phyloP scores from a whole-genome alignment of 2,797 vertebrate genomes.

The Diplodus sargus region DNA sequence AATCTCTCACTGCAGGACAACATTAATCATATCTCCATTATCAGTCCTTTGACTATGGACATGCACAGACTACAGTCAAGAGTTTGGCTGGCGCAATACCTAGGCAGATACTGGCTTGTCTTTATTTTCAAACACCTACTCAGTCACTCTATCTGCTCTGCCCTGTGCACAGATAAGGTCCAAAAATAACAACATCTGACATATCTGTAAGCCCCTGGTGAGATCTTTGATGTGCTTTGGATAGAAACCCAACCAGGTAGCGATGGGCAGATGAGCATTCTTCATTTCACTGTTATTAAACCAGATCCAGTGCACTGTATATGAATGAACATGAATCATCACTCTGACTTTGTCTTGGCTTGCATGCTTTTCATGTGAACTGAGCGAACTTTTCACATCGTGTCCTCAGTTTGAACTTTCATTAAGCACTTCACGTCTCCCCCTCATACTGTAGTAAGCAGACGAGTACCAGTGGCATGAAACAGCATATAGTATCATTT shows the following conservation, averaged over 20 bases:
- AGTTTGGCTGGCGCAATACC: slow-evolving; percentile 36
- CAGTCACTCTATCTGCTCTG: slow-evolving; percentile 50
- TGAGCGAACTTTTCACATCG: slow-evolving; percentile 45
- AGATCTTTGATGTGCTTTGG: slow-evolving; percentile 43
- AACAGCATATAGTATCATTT: background rate
- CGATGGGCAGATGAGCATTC: slow-evolving; percentile 36
- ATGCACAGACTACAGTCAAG: slow-evolving; percentile 26
- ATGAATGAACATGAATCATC: slow-evolving; percentile 54
- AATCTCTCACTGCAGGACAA: background rate
- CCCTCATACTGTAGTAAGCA: slow-evolving; percentile 6
- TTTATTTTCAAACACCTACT: slow-evolving; percentile 58
- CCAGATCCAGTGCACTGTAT: slow-evolving; percentile 23
- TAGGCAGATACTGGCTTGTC: slow-evolving; percentile 46
- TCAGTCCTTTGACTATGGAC: slow-evolving; percentile 17
- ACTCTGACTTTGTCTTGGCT: slow-evolving; percentile 56
- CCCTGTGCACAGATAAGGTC: slow-evolving; percentile 43
- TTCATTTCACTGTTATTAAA: slow-evolving; percentile 51
- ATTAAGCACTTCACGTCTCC: slow-evolving; percentile 15
- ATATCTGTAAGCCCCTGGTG: slow-evolving; percentile 35
- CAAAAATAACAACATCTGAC: slow-evolving; percentile 59
- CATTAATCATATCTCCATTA: slow-evolving; percentile 20
- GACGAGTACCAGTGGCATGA: slow-evolving; percentile 6
- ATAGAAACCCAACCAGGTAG: slow-evolving; percentile 43
- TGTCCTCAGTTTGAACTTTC: slow-evolving; percentile 43
- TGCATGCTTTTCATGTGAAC: slow-evolving; percentile 33